Percentiles rank a stretch among this genome's conserved stretches.
phyloP scores from a whole-genome alignment of 2,113 vertebrate species.

The Entomyzon cyanotis region DNA sequence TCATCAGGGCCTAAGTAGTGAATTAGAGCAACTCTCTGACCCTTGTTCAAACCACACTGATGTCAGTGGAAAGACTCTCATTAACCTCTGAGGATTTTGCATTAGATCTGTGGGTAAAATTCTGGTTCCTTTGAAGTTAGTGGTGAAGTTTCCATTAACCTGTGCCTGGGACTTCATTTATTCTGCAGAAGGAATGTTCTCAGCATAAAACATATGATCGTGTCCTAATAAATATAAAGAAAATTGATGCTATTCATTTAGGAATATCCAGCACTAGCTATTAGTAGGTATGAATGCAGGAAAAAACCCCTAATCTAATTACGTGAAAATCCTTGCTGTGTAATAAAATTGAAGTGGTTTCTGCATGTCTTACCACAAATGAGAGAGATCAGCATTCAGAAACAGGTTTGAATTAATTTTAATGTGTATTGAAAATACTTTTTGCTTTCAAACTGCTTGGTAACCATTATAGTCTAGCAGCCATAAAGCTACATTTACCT shows the following conservation, averaged over 20 bases:
- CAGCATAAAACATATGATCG: background rate
- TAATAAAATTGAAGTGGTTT: conserved; percentile 2
- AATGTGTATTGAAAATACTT: background rate
- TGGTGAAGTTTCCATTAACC: conserved; percentile 41
- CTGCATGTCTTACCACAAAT: background rate
- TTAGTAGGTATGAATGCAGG: conserved; percentile 26
- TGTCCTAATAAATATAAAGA: conserved; percentile 21
- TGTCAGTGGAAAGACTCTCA: conserved; percentile 11
- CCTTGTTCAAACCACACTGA: background rate
- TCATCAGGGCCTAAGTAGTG: background rate
- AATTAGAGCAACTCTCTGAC: conserved; percentile 27
- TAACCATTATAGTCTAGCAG: background rate
- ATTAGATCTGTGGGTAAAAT: conserved; percentile 15
- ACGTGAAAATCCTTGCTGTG: conserved; percentile 1
- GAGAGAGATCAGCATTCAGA: background rate
- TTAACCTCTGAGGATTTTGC: conserved; percentile 50
- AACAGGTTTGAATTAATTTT: background rate
- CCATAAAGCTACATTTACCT: background rate
- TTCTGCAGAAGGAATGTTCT: conserved; percentile 20
- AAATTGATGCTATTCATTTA: conserved; percentile 22
- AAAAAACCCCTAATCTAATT: conserved; percentile 1
- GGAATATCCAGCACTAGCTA: background rate
- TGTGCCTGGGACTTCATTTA: conserved; percentile 36
- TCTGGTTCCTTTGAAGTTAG: conserved; percentile 39
- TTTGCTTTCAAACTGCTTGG: background rate